These are phyloP conservation scores for Datnioides undecimradiatus DNA, from an alignment of 2,113 vertebrate species.

Conservation along the genomic window DNA sequence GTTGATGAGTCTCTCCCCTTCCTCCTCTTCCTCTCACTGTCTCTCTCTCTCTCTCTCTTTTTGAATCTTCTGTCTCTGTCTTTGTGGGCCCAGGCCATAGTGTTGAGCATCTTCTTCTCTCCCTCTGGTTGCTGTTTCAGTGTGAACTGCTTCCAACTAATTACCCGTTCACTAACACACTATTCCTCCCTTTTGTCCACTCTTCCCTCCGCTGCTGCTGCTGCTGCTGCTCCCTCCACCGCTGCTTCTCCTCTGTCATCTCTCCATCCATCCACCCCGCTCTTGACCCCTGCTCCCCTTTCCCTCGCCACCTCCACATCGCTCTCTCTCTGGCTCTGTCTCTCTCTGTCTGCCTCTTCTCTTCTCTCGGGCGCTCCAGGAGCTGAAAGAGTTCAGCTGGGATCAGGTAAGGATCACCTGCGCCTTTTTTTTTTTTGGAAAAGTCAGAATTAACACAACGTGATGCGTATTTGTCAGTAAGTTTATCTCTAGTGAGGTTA, in stretches of 20 bases:
- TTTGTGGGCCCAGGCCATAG: constrained; percentile 79
- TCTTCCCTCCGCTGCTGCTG: constrained; percentile 65
- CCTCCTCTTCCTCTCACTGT: constrained; percentile 55
- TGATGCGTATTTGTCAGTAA: not conserved
- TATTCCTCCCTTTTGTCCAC: constrained; percentile 84
- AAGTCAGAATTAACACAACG: constrained; percentile 18
- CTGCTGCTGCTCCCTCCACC: constrained; percentile 58
- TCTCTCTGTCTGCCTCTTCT: constrained; percentile 63
- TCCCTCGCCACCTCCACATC: constrained; percentile 70
- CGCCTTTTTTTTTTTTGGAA: constrained; percentile 1
- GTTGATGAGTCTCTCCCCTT: constrained; percentile 75
- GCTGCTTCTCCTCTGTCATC: constrained; percentile 75
- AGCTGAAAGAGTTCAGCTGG: constrained; percentile 95
- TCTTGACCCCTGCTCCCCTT: constrained; percentile 45
- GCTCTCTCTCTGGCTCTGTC: constrained; percentile 37
- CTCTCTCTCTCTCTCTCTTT: constrained; percentile 52
- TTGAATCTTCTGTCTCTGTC: constrained; percentile 46
- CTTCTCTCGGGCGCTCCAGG: constrained; percentile 78
- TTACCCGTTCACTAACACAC: constrained; percentile 86
- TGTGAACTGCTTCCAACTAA: constrained; percentile 85
- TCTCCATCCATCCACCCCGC: constrained; percentile 59
- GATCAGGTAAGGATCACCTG: constrained; percentile 87
- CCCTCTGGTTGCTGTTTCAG: constrained; percentile 78
- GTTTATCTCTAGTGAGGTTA: constrained; percentile 22
- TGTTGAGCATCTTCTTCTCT: constrained; percentile 80